Evolutionary conservation across 2,113 vertebrate species (phyloP).

Genomic region (Cyprinus carpio): DNA sequence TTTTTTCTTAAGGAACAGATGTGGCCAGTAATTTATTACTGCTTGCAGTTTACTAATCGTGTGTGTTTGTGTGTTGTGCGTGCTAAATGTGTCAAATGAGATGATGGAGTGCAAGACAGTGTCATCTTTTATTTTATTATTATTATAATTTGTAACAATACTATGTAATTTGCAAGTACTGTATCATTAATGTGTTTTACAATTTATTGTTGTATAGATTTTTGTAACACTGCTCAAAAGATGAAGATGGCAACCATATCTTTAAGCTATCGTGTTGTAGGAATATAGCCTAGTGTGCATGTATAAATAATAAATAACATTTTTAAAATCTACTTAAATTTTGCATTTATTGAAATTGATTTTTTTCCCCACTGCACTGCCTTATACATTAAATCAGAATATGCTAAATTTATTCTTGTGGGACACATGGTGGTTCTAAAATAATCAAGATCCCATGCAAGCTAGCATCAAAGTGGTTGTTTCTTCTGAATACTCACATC

Average conservation of each 20-base stretch:
- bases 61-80: slow-evolving; percentile 24
- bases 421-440: not conserved
- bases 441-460: too few species aligned
- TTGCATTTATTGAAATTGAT: not conserved
- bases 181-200: slow-evolving; percentile 51
- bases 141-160: slow-evolving; percentile 32
- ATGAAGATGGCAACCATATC: slow-evolving; percentile 42
- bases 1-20: slow-evolving; percentile 4
- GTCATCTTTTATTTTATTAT: not conserved
- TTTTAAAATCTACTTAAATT: too few species aligned
- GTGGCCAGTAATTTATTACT: not conserved
- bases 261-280: slow-evolving; percentile 22
- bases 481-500: too few species aligned
- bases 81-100: slow-evolving; percentile 23
- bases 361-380: too few species aligned
- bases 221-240: slow-evolving; percentile 58
- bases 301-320: slow-evolving; percentile 53
- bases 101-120: not conserved
- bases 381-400: not conserved
- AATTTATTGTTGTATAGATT: slow-evolving; percentile 58
- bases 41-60: slow-evolving; percentile 30
- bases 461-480: too few species aligned
- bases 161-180: slow-evolving; percentile 37
- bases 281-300: slow-evolving; percentile 49
- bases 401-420: too few species aligned